Percentiles rank a stretch among this genome's conserved stretches.
phyloP scores from a whole-genome alignment of 2,888 invertebrate species.

The Celastrina argiolus region DNA sequence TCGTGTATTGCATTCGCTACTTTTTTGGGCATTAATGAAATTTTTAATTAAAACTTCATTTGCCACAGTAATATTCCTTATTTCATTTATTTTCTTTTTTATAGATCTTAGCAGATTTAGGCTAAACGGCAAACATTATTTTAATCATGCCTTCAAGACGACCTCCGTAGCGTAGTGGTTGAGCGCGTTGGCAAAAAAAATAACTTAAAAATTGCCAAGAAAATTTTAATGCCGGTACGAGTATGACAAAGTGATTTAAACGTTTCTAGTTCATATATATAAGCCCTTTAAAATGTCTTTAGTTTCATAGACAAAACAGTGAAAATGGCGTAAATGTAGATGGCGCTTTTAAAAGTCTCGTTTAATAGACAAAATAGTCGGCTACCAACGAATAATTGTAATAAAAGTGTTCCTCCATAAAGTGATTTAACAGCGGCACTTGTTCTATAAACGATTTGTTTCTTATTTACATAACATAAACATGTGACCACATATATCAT shows the following conservation, averaged over 20 bases:
- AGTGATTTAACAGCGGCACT: not conserved
- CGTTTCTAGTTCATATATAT: not conserved
- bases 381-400: not conserved
- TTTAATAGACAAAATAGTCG: not conserved
- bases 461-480: slow-evolving; percentile 9
- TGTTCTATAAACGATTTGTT: slow-evolving; percentile 8
- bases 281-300: too few relatives aligned
- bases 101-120: not conserved
- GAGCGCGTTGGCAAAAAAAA: too few relatives aligned
- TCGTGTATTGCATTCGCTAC: not conserved
- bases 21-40: not conserved
- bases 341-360: not conserved
- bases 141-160: too few relatives aligned
- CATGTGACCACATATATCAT: slow-evolving; percentile 3
- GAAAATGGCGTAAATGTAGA: not conserved
- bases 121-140: too few relatives aligned
- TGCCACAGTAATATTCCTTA: not conserved
- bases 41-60: not conserved
- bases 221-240: too few relatives aligned
- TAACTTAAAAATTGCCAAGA: too few relatives aligned
- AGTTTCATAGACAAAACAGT: too few relatives aligned
- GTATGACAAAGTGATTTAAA: too few relatives aligned
- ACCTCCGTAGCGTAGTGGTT: too few relatives aligned
- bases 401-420: not conserved
- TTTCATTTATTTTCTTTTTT: not conserved